Percentiles rank a stretch among this genome's conserved stretches.
Evolutionary conservation across 1,140 invertebrate species (phyloP).

Genomic region (Cherax quadricarinatus): DNA sequence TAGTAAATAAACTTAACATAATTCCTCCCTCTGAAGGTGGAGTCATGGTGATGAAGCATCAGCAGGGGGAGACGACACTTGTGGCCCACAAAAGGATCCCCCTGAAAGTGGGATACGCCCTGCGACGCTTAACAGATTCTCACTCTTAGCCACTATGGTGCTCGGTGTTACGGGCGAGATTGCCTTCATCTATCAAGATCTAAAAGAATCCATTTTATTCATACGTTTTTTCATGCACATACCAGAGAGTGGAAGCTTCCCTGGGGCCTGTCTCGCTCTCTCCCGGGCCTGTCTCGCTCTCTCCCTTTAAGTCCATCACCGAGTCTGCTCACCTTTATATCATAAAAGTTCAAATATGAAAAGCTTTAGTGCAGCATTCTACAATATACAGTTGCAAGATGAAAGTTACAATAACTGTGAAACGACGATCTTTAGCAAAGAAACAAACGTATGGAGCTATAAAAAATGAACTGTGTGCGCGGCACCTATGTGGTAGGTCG

Average conservation of each 20-base stretch:
- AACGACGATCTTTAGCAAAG: too few species aligned
- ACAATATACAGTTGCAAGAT: too few species aligned
- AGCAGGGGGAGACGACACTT: not conserved
- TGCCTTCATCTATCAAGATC: not conserved
- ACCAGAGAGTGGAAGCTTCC: not conserved
- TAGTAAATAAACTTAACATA: not conserved
- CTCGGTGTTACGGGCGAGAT: not conserved
- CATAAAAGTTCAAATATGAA: too few species aligned
- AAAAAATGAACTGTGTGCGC: not conserved
- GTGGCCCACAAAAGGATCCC: slow-evolving; percentile 18
- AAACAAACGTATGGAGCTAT: not conserved
- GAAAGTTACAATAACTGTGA: too few species aligned
- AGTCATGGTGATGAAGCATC: not conserved
- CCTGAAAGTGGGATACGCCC: slow-evolving; percentile 34
- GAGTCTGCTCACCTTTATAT: too few species aligned
- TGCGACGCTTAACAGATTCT: not conserved
- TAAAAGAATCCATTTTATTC: slow-evolving; percentile 43
- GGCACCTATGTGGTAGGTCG: too few species aligned
- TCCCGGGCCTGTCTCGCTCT: too few species aligned
- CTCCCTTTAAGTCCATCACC: too few species aligned
- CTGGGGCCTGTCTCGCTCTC: not conserved
- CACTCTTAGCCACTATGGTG: not conserved
- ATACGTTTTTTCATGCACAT: slow-evolving; percentile 3
- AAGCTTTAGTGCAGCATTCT: too few species aligned
- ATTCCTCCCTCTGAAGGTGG: not conserved